These are phyloP conservation scores for Eutolmus rufibarbis DNA, from an alignment of 2,888 invertebrate genomes.

Conservation along the genomic window DNA sequence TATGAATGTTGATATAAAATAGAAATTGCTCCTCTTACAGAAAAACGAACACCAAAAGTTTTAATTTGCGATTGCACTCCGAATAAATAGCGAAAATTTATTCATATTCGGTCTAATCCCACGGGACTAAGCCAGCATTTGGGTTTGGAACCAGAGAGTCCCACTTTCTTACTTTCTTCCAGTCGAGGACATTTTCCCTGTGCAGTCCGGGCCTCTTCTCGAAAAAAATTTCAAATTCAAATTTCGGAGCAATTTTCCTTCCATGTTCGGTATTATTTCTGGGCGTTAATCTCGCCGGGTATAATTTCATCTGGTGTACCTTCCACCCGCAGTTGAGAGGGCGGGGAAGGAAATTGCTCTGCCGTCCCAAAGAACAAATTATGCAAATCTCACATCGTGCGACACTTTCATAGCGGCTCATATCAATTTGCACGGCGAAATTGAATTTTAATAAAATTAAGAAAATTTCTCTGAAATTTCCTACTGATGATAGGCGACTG, in stretches of 20 bases:
- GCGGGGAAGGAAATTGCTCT: constrained; percentile 21
- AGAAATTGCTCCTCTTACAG: not conserved
- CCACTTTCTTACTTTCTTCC: not conserved
- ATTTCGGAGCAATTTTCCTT: constrained; percentile 11
- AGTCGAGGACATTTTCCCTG: not conserved
- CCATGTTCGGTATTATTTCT: constrained; percentile 23
- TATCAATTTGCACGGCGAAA: constrained; percentile 27
- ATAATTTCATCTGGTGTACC: constrained; percentile 13
- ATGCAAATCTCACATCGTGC: constrained; percentile 30
- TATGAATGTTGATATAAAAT: not conserved
- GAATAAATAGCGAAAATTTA: constrained; percentile 21
- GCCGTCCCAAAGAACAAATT: constrained; percentile 8
- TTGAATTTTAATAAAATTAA: constrained; percentile 38
- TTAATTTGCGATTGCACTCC: not conserved
- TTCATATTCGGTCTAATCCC: constrained; percentile 7
- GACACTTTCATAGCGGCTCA: constrained; percentile 20
- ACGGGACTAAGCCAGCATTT: not conserved
- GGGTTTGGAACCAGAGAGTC: not conserved
- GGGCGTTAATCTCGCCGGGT: constrained; percentile 15
- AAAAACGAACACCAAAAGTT: not conserved
- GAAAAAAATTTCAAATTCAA: constrained; percentile 23
- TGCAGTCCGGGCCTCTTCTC: not conserved
- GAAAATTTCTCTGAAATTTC: constrained; percentile 29
- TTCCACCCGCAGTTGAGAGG: not conserved
- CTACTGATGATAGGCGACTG: constrained; percentile 2